These are phyloP conservation scores for Theretra japonica DNA, from an alignment of 2,888 invertebrate species.

Conservation along the genomic window DNA sequence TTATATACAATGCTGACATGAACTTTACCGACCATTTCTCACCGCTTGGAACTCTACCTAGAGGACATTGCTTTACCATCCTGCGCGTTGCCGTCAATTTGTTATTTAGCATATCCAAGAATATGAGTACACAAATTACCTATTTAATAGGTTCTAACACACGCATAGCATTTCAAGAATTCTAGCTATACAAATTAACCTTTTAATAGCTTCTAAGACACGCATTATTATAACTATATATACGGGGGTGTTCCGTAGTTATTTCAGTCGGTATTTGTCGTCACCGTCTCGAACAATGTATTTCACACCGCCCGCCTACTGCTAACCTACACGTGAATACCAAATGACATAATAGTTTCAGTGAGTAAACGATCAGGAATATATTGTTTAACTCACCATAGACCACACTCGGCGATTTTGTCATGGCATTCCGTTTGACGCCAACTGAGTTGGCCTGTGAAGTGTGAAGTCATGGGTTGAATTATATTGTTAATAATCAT, in stretches of 20 bases:
- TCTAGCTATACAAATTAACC: too few species aligned
- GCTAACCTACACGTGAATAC: background rate
- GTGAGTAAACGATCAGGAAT: background rate
- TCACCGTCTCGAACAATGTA: background rate
- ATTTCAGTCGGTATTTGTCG: background rate
- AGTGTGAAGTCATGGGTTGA: background rate
- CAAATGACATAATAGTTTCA: slow-evolving; percentile 1
- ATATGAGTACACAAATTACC: too few species aligned
- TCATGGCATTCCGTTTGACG: background rate
- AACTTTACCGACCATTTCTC: too few species aligned
- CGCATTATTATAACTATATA: background rate
- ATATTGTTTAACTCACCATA: background rate
- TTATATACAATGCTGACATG: too few species aligned
- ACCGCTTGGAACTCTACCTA: too few species aligned
- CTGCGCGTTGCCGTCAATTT: too few species aligned
- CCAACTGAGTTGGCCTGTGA: background rate
- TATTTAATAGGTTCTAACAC: background rate
- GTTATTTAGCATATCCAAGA: too few species aligned
- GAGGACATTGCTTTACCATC: too few species aligned
- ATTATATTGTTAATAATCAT: background rate
- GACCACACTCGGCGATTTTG: background rate
- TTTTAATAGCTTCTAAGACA: background rate
- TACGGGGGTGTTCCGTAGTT: background rate
- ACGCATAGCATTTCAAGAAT: too few species aligned
- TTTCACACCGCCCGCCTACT: slow-evolving; percentile 3